A percentile compares a stretch with the other conserved stretches of the same genome.
phyloP scores from a whole-genome alignment of 2,113 vertebrate species.

The Macrotus californicus region DNA sequence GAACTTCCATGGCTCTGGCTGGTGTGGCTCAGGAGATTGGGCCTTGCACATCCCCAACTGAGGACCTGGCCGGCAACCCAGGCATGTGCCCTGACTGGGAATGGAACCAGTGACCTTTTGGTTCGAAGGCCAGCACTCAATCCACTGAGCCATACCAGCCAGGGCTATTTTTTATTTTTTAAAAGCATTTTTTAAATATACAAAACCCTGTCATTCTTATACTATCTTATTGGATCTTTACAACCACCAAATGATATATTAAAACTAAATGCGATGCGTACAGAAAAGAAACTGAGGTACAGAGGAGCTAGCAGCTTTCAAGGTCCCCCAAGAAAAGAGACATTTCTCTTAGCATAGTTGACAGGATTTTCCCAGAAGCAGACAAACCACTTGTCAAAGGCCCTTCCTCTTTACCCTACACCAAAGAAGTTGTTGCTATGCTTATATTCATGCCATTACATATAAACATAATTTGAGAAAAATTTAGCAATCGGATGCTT shows the following conservation, averaged over 20 bases:
- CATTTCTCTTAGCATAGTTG: neutral
- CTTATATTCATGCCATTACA: neutral
- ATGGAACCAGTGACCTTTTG: too few relatives aligned
- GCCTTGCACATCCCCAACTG: too few relatives aligned
- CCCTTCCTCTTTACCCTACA: neutral
- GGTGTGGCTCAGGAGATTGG: too few relatives aligned
- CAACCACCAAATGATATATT: neutral
- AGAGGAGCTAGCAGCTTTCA: neutral
- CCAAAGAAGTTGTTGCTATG: neutral
- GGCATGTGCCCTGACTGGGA: too few relatives aligned
- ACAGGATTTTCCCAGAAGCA: neutral
- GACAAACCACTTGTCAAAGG: neutral
- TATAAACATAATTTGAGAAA: conserved; percentile 5
- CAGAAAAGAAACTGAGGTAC: conserved; percentile 10
- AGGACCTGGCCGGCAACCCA: too few relatives aligned
- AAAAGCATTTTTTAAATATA: neutral
- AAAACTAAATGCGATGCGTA: neutral
- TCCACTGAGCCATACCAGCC: too few relatives aligned
- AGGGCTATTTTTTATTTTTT: neutral
- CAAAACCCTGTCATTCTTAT: neutral
- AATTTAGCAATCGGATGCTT: neutral
- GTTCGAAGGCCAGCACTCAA: too few relatives aligned
- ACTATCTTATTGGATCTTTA: neutral
- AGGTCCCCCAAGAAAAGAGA: neutral
- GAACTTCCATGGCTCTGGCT: too few relatives aligned